Percentiles rank a stretch among this genome's conserved stretches.
Evolutionary conservation across 1,140 invertebrate species (phyloP).

Genomic region (Zaprionus camerounensis): DNA sequence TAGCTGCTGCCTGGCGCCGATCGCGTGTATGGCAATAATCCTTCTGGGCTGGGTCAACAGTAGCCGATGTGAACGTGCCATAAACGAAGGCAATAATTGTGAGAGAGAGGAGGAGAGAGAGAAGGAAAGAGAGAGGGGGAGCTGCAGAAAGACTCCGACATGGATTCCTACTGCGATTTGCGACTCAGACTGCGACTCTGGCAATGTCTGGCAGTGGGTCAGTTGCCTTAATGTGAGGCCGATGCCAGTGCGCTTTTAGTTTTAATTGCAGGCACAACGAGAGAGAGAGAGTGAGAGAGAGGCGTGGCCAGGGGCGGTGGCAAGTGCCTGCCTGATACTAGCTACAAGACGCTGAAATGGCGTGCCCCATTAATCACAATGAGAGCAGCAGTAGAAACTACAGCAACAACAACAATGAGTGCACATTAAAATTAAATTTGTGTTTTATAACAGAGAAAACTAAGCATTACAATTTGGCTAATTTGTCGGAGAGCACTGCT

Average conservation of each 20-base stretch:
- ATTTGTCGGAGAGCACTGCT: conserved; percentile 43
- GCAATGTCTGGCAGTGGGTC: background rate
- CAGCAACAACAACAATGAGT: conserved; percentile 7
- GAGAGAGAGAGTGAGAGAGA: too few species aligned
- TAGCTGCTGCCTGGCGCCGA: conserved; percentile 55
- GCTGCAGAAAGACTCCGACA: background rate
- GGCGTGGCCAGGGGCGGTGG: background rate
- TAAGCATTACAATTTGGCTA: conserved; percentile 73
- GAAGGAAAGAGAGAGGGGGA: background rate
- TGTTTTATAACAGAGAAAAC: conserved; percentile 64
- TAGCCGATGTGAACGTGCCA: conserved; percentile 57
- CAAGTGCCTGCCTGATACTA: conserved; percentile 57
- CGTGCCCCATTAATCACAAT: conserved; percentile 65
- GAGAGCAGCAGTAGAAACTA: conserved; percentile 25
- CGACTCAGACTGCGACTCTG: background rate
- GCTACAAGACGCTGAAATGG: conserved; percentile 53
- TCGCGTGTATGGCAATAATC: conserved; percentile 75
- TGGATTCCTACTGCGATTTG: background rate
- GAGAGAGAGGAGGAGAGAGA: background rate
- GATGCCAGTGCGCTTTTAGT: conserved; percentile 70
- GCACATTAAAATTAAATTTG: conserved; percentile 73
- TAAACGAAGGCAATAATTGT: conserved; percentile 59
- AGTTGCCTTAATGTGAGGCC: conserved; percentile 53
- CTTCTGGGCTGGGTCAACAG: conserved; percentile 60
- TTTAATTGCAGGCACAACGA: conserved; percentile 58